Conservation (phyloP, 2,797 vertebrate genomes). For the Momotus momota region DNA sequence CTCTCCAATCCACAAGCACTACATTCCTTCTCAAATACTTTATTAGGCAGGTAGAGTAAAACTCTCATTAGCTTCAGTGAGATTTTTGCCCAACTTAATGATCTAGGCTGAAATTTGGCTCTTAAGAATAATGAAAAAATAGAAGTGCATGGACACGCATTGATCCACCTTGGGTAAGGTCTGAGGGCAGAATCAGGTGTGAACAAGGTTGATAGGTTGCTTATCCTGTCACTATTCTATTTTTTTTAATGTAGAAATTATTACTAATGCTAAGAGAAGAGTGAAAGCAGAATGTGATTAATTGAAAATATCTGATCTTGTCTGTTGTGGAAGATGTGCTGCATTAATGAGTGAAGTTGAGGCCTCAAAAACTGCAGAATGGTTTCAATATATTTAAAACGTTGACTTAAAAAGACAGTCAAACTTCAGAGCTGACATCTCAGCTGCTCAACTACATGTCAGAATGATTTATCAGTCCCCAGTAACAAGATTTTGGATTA, state of each 20-base stretch:
- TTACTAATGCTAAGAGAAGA: background rate
- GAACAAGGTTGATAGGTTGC: background rate
- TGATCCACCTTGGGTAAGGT: background rate
- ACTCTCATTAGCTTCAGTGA: background rate
- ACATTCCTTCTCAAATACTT: background rate
- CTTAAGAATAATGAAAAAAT: background rate
- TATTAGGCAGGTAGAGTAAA: background rate
- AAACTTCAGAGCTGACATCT: background rate
- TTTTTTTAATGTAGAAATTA: background rate
- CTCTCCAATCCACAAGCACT: background rate
- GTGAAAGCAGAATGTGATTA: background rate
- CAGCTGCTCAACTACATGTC: background rate
- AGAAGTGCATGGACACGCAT: background rate
- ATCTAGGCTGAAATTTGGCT: background rate
- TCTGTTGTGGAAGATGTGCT: background rate
- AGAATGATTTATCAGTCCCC: slow-evolving; percentile 8
- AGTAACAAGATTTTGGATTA: slow-evolving; percentile 4
- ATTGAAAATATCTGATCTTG: background rate
- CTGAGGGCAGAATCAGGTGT: background rate
- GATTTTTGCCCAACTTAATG: background rate
- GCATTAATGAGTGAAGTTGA: background rate
- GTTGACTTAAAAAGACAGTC: slow-evolving; percentile 29
- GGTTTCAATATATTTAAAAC: background rate
- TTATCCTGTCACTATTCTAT: background rate
- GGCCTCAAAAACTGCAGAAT: background rate